phyloP scores from a whole-genome alignment of 2,888 invertebrate genomes.

The Lithophane ornitopus region DNA sequence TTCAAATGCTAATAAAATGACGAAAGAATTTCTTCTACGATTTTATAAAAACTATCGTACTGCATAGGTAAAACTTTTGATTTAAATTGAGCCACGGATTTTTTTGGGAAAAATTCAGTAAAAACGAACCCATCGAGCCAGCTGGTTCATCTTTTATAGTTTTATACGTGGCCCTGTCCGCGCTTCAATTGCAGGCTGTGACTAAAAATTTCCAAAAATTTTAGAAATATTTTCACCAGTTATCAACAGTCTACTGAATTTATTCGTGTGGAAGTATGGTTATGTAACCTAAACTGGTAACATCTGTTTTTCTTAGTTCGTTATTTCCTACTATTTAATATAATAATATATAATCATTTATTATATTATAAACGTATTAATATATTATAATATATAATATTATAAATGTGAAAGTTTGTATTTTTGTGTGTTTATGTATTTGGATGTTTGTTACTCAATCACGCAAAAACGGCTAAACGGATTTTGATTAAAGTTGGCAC shows the following conservation, averaged over 20 bases:
- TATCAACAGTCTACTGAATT: background rate
- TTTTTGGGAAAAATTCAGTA: constrained; percentile 43
- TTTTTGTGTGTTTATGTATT: no score
- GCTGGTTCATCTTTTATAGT: constrained; percentile 60
- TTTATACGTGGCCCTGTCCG: constrained; percentile 47
- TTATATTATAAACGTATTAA: no score
- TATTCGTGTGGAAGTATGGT: background rate
- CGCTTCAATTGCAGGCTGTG: constrained; percentile 30
- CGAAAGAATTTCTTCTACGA: constrained; percentile 27
- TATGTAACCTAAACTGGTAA: background rate
- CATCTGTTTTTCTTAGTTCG: background rate
- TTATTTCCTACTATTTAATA: no score
- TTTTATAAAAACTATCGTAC: constrained; percentile 41
- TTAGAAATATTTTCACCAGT: constrained; percentile 21
- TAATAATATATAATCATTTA: no score
- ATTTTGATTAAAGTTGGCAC: no score
- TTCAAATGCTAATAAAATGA: constrained; percentile 65
- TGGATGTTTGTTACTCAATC: no score
- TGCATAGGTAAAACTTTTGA: constrained; percentile 49
- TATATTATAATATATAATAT: no score
- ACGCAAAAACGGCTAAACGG: no score
- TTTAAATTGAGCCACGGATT: constrained; percentile 55
- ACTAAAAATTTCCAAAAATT: constrained; percentile 10
- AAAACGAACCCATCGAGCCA: constrained; percentile 46
- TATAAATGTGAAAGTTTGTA: no score